Percentiles rank a stretch among this genome's conserved stretches.
phyloP scores from a whole-genome alignment of 2,888 invertebrate genomes.

The Tachina fera region DNA sequence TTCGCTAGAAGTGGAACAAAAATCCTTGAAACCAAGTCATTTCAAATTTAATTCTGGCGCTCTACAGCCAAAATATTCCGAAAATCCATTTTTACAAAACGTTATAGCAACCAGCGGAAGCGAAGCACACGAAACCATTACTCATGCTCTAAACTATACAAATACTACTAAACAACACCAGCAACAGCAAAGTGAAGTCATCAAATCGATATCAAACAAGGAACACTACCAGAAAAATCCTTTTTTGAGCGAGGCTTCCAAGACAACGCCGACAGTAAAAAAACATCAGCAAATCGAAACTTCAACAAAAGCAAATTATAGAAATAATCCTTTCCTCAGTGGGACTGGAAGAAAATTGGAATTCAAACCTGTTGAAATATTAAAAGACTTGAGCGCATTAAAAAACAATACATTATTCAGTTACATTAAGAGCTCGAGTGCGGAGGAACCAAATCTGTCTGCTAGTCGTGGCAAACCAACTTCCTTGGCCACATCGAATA shows the following conservation, averaged over 20 bases:
- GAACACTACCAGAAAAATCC: not conserved
- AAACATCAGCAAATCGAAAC: not conserved
- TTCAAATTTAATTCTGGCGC: not conserved
- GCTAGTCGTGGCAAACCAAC: not conserved
- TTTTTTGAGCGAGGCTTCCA: not conserved
- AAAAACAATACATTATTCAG: slow-evolving; percentile 34
- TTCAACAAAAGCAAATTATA: slow-evolving; percentile 65
- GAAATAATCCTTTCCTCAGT: slow-evolving; percentile 73
- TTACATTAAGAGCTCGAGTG: not conserved
- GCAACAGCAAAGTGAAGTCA: not conserved
- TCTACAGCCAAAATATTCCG: slow-evolving; percentile 22
- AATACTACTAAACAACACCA: not conserved
- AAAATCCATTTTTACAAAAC: slow-evolving; percentile 67
- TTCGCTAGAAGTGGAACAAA: not conserved
- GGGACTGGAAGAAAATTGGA: not conserved
- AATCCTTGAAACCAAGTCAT: not conserved
- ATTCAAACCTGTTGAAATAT: slow-evolving; percentile 9
- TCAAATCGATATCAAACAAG: not conserved
- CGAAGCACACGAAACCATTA: not conserved
- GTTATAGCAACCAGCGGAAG: not conserved
- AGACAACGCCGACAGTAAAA: not conserved
- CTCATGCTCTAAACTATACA: not conserved
- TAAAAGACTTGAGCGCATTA: not conserved
- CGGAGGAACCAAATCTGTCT: not conserved
- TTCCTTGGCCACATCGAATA: not conserved